These are phyloP conservation scores for Zapus hudsonius DNA, from an alignment of 2,113 vertebrate genomes.

Conservation along the genomic window DNA sequence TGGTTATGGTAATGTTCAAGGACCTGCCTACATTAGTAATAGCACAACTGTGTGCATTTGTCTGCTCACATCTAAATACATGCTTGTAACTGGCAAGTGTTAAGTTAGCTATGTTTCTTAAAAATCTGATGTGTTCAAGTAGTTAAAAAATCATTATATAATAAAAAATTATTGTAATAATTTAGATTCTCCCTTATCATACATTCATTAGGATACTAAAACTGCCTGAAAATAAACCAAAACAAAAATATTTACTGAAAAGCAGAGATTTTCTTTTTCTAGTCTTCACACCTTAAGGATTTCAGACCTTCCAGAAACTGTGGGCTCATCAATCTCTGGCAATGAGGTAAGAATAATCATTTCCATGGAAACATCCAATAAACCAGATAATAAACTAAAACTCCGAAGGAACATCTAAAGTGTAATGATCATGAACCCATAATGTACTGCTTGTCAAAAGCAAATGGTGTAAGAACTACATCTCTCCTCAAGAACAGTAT, in stretches of 20 bases:
- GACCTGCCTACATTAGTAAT: neutral
- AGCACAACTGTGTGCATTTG: neutral
- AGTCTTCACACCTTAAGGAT: neutral
- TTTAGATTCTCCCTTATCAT: neutral
- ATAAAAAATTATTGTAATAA: neutral
- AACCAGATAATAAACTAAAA: neutral
- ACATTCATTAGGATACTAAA: neutral
- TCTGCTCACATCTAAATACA: neutral
- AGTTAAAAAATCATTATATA: constrained; percentile 7
- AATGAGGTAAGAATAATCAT: neutral
- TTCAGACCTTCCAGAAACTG: neutral
- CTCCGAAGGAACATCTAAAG: neutral
- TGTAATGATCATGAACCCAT: neutral
- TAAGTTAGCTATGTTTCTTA: neutral
- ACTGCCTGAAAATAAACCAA: neutral
- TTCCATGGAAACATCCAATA: neutral
- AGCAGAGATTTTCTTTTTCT: neutral
- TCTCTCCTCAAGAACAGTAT: neutral
- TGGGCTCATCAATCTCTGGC: neutral
- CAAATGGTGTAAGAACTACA: neutral
- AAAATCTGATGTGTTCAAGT: constrained; percentile 1
- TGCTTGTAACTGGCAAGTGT: neutral
- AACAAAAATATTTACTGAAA: neutral
- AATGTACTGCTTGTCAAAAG: neutral
- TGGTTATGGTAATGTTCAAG: neutral